phyloP scores from a whole-genome alignment of 2,797 vertebrate species.

The Hypotaenidia okinawae region DNA sequence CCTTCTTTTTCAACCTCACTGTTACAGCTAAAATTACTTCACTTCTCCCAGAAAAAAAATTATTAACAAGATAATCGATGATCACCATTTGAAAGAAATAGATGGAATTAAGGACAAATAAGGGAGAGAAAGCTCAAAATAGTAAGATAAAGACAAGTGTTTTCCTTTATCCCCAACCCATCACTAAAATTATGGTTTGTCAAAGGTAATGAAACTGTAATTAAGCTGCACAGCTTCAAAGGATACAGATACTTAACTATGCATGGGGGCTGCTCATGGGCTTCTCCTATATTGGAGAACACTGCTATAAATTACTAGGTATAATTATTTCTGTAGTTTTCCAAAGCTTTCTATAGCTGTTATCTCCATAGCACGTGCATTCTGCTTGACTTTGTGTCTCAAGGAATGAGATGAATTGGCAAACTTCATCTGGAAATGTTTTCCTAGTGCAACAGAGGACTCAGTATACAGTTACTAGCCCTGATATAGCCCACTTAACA shows the following conservation, averaged over 20 bases:
- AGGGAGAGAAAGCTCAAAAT: constrained; percentile 19
- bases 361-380: neutral
- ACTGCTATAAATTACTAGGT: constrained; percentile 9
- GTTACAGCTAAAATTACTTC: neutral
- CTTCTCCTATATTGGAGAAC: neutral
- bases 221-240: constrained; percentile 45
- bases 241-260: constrained; percentile 38
- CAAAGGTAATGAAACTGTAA: constrained; percentile 57
- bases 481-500: constrained; percentile 47
- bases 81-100: neutral
- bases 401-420: constrained; percentile 36
- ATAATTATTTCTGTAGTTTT: constrained; percentile 2
- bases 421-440: constrained; percentile 32
- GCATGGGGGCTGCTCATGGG: constrained; percentile 10
- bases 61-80: neutral
- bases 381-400: constrained; percentile 4
- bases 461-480: neutral
- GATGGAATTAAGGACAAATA: constrained; percentile 27
- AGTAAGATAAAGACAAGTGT: constrained; percentile 35
- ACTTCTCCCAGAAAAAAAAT: neutral
- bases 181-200: constrained; percentile 54
- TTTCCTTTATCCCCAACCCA: neutral
- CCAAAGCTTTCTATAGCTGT: neutral
- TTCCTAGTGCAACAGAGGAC: neutral
- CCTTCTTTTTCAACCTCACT: neutral